These are phyloP conservation scores for Helicorthomorpha holstii DNA, from an alignment of 1,140 invertebrate genomes.

Conservation along the genomic window DNA sequence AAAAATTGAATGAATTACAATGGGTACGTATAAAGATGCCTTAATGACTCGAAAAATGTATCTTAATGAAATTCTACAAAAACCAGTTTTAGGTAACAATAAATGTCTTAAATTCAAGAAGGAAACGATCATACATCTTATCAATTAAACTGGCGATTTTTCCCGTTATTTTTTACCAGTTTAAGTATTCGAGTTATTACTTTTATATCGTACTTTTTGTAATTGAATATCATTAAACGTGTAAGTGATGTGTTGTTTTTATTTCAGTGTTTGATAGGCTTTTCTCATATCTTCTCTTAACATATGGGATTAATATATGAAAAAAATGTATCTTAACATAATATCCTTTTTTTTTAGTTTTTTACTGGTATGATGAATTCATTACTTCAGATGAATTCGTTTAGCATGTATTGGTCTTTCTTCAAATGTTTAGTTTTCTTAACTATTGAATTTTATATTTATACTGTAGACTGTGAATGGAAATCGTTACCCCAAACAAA, in stretches of 20 bases:
- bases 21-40: neutral
- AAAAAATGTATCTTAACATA: neutral
- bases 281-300: too few relatives aligned
- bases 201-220: too few relatives aligned
- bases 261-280: too few relatives aligned
- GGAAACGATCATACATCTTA: too few relatives aligned
- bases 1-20: neutral
- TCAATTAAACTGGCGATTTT: too few relatives aligned
- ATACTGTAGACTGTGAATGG: neutral
- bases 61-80: neutral
- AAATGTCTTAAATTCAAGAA: too few relatives aligned
- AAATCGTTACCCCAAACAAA: slow-evolving; percentile 14
- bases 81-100: too few relatives aligned
- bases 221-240: too few relatives aligned
- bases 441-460: neutral
- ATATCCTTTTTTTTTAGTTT: neutral
- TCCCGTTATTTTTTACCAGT: too few relatives aligned
- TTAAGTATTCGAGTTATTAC: too few relatives aligned
- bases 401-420: neutral
- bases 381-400: neutral
- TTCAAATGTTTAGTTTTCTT: neutral
- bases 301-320: neutral
- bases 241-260: too few relatives aligned
- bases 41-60: neutral
- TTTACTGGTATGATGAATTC: neutral